These are phyloP conservation scores for Vimba vimba DNA, from an alignment of 2,113 vertebrate species.

Conservation along the genomic window DNA sequence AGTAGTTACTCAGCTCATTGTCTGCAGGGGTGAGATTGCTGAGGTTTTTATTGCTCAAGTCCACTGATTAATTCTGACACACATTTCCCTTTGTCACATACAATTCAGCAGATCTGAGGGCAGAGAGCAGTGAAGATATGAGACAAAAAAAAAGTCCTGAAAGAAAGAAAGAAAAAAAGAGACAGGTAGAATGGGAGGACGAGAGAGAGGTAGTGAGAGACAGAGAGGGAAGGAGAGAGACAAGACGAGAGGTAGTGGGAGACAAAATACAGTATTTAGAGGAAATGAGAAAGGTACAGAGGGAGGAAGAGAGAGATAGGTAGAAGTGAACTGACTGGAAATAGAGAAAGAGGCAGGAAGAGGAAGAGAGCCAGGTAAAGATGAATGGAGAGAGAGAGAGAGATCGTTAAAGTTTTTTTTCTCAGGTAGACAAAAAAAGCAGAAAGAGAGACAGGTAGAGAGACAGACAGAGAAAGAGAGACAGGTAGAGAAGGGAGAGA, in stretches of 20 bases:
- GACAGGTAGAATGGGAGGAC: neutral
- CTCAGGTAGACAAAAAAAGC: too few relatives aligned
- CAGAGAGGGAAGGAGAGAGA: too few relatives aligned
- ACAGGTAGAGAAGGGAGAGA: neutral
- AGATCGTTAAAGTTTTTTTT: too few relatives aligned
- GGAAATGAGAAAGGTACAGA: too few relatives aligned
- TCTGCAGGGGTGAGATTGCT: conserved; percentile 17
- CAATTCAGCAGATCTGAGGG: conserved; percentile 35
- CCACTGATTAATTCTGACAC: conserved; percentile 39
- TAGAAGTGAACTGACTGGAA: too few relatives aligned
- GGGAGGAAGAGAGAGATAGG: too few relatives aligned
- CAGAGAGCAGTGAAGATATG: conserved; percentile 3
- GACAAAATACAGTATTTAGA: too few relatives aligned
- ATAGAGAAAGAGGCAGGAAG: too few relatives aligned
- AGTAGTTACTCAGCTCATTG: conserved; percentile 37
- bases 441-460: neutral
- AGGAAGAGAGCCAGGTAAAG: too few relatives aligned
- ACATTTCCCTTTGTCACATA: conserved; percentile 49
- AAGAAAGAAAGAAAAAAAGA: neutral
- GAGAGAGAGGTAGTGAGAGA: too few relatives aligned
- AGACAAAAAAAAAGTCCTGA: neutral
- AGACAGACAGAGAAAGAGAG: neutral
- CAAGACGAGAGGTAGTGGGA: too few relatives aligned
- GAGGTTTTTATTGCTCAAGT: conserved; percentile 34
- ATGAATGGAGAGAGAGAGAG: too few relatives aligned